Conservation (phyloP, 2,113 vertebrate species). For the Leucosticte australis region DNA sequence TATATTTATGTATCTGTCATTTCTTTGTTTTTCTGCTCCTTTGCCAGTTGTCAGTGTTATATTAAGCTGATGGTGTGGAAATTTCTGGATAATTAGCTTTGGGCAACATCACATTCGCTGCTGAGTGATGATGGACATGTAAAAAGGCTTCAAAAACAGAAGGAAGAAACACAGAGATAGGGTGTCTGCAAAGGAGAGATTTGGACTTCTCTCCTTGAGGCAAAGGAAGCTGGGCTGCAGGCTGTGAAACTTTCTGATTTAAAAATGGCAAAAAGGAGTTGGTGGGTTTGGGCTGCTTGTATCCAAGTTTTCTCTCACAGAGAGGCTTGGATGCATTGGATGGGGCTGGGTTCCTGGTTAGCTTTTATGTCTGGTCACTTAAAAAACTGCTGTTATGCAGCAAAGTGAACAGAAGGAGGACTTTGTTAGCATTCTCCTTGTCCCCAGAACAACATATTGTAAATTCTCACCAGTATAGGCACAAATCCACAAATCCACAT, state of each 20-base stretch:
- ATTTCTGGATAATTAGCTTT: neutral
- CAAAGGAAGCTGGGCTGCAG: neutral
- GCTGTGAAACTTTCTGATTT: neutral
- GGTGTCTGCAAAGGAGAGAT: neutral
- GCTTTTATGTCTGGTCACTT: neutral
- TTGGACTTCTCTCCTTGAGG: neutral
- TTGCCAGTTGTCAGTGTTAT: neutral
- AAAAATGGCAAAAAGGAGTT: neutral
- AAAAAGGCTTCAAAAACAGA: neutral
- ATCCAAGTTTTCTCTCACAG: neutral
- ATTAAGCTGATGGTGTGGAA: neutral
- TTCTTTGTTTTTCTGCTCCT: neutral
- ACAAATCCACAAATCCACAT: neutral
- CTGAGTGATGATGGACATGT: neutral
- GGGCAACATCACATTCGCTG: neutral
- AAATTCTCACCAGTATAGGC: neutral
- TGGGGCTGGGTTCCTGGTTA: neutral
- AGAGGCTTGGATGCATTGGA: neutral
- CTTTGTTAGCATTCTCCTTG: neutral
- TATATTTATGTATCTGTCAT: neutral
- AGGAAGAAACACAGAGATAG: neutral
- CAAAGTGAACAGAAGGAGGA: neutral
- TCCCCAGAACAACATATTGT: neutral
- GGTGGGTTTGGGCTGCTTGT: fast-evolving
- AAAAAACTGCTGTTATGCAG: fast-evolving